phyloP scores from a whole-genome alignment of 1,140 invertebrate species.

The Agrypnia vestita region DNA sequence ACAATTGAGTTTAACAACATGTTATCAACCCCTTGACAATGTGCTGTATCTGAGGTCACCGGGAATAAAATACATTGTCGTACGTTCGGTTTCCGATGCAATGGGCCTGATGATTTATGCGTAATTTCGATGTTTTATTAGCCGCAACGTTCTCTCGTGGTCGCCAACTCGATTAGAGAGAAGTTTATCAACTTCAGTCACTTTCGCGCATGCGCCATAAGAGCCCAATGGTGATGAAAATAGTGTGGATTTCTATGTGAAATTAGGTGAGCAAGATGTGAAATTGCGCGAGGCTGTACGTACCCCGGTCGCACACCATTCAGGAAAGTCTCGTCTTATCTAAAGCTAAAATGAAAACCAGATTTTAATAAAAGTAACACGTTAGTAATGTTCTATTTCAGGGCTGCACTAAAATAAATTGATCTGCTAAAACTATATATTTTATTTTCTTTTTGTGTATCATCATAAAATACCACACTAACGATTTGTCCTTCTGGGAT shows the following conservation, averaged over 20 bases:
- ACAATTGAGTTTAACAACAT: too few relatives aligned
- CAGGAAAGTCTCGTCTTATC: constrained; percentile 3
- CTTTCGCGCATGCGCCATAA: constrained; percentile 26
- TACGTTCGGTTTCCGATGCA: neutral
- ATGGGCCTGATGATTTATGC: neutral
- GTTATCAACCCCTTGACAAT: too few relatives aligned
- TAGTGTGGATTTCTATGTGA: constrained; percentile 40
- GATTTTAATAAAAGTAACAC: neutral
- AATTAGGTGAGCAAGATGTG: constrained; percentile 46
- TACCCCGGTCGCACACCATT: neutral
- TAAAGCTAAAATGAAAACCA: neutral
- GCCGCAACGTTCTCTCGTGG: neutral
- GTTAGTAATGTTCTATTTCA: too few relatives aligned
- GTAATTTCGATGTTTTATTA: constrained; percentile 5
- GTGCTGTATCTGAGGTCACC: too few relatives aligned
- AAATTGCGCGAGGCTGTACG: constrained; percentile 21
- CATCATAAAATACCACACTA: too few relatives aligned
- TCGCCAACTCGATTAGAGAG: neutral
- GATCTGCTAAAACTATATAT: too few relatives aligned
- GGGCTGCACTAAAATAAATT: too few relatives aligned
- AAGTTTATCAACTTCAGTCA: neutral
- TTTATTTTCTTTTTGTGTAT: too few relatives aligned
- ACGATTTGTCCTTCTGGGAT: too few relatives aligned
- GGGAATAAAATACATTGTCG: neutral
- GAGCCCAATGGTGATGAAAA: neutral